These are phyloP conservation scores for Protomyctophum bolini DNA, from an alignment of 2,113 vertebrate species.

Conservation along the genomic window DNA sequence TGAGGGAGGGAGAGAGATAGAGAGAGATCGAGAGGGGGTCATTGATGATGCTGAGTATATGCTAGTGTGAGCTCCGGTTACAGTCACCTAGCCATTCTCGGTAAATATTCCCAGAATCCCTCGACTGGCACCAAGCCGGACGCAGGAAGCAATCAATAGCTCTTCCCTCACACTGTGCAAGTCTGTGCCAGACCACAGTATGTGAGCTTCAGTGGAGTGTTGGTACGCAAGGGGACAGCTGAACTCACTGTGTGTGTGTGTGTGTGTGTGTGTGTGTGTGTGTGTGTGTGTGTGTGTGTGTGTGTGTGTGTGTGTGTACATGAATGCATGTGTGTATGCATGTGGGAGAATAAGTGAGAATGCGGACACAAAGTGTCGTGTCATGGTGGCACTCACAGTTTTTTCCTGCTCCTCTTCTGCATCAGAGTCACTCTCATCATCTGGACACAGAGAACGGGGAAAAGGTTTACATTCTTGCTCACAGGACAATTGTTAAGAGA, in stretches of 20 bases:
- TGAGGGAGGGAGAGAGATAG: neutral
- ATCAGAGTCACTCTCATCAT: constrained; percentile 97
- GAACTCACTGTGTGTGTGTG: constrained; percentile 13
- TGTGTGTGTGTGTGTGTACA: neutral
- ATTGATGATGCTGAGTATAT: constrained; percentile 13
- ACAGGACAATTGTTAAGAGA: no score
- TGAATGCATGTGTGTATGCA: neutral
- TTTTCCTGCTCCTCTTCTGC: constrained; percentile 97
- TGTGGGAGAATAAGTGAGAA: neutral
- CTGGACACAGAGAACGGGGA: constrained; percentile 65
- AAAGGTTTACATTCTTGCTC: no score
- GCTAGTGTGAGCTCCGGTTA: constrained; percentile 41
- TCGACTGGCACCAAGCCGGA: constrained; percentile 3
- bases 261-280: neutral
- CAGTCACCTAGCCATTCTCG: constrained; percentile 46
- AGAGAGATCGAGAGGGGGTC: neutral
- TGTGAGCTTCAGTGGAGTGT: constrained; percentile 20
- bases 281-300: neutral
- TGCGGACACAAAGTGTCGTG: neutral
- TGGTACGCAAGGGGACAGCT: constrained; percentile 20
- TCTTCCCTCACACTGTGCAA: neutral
- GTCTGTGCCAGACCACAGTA: constrained; percentile 9
- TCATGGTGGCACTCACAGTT: constrained; percentile 81
- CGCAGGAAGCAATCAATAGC: constrained; percentile 49
- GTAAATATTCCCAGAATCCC: constrained; percentile 41